Evolutionary conservation across 1,140 invertebrate genomes (phyloP).

Genomic region (Sitophilus oryzae): DNA sequence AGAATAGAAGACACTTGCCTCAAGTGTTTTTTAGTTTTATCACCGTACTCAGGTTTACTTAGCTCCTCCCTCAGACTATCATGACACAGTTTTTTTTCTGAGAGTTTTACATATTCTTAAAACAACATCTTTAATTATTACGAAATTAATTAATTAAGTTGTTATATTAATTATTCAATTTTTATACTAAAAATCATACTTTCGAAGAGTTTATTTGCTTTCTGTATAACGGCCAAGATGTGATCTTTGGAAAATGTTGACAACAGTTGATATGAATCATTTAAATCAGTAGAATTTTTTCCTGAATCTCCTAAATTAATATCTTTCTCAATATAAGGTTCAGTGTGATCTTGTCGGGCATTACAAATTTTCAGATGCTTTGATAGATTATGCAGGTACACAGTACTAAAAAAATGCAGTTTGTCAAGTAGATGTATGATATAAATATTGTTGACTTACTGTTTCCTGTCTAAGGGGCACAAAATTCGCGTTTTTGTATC

Average conservation of each 20-base stretch:
- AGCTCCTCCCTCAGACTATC: conserved; percentile 54
- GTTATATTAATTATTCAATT: background rate
- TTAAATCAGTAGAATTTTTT: conserved; percentile 8
- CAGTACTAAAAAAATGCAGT: conserved; percentile 53
- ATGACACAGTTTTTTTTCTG: conserved; percentile 46
- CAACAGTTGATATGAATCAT: conserved; percentile 38
- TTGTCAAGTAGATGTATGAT: background rate
- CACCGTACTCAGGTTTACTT: conserved; percentile 54
- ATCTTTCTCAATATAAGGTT: conserved; percentile 56
- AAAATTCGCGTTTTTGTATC: conserved; percentile 48
- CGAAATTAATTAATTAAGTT: background rate
- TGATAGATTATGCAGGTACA: conserved; percentile 62
- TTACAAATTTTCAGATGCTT: conserved; percentile 77
- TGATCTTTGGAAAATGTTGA: conserved; percentile 45
- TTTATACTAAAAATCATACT: conserved; percentile 27
- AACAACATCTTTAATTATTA: too few relatives aligned
- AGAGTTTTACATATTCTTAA: conserved; percentile 43
- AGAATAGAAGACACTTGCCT: conserved; percentile 65
- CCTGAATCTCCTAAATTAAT: conserved; percentile 50
- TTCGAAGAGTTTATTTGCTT: conserved; percentile 47
- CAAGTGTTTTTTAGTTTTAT: conserved; percentile 61
- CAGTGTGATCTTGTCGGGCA: conserved; percentile 49
- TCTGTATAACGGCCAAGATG: conserved; percentile 45
- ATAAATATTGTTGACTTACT: conserved; percentile 40
- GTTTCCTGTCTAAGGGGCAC: conserved; percentile 64